Evolutionary conservation across 2,888 invertebrate species (phyloP).

Genomic region (Deilephila elpenor): DNA sequence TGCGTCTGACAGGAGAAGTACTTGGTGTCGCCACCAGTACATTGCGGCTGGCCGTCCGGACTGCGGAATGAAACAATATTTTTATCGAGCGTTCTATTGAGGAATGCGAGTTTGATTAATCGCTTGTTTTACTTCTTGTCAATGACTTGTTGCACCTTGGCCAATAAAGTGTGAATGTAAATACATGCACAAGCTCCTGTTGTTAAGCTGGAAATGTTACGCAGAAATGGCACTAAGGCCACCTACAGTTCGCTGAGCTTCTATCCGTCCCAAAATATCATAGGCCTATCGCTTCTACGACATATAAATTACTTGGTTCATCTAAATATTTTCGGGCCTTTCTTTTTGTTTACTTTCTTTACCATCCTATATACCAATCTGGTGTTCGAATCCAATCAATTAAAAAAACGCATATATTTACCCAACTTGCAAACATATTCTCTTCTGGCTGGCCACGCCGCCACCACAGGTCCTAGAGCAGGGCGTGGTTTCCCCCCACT

Average conservation of each 20-base stretch:
- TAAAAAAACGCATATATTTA: conserved; percentile 57
- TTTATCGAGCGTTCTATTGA: not conserved
- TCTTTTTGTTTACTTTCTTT: not conserved
- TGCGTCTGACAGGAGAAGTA: conserved; percentile 97
- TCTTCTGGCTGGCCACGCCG: conserved; percentile 93
- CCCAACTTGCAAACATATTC: conserved; percentile 89
- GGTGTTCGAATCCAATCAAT: not conserved
- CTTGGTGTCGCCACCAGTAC: conserved; percentile 91
- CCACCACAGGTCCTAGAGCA: conserved; percentile 97
- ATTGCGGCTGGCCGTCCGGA: conserved; percentile 85
- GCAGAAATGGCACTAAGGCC: too few species aligned
- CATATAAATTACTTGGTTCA: too few species aligned
- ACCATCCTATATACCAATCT: not conserved
- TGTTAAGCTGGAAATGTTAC: too few species aligned
- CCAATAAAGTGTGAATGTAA: too few species aligned
- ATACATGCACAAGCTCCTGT: too few species aligned
- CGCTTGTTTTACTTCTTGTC: too few species aligned
- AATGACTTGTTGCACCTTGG: too few species aligned
- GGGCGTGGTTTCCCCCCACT: conserved; percentile 92
- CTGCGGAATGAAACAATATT: conserved; percentile 63
- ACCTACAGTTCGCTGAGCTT: too few species aligned
- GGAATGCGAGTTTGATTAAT: too few species aligned
- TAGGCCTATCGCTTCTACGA: too few species aligned
- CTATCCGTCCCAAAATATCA: too few species aligned
- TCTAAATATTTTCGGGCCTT: too few species aligned